Evolutionary conservation across 2,113 vertebrate species (phyloP), one percentile per base, ranked within the genome.

Genomic region (Hippocampus abdominalis): DNA sequence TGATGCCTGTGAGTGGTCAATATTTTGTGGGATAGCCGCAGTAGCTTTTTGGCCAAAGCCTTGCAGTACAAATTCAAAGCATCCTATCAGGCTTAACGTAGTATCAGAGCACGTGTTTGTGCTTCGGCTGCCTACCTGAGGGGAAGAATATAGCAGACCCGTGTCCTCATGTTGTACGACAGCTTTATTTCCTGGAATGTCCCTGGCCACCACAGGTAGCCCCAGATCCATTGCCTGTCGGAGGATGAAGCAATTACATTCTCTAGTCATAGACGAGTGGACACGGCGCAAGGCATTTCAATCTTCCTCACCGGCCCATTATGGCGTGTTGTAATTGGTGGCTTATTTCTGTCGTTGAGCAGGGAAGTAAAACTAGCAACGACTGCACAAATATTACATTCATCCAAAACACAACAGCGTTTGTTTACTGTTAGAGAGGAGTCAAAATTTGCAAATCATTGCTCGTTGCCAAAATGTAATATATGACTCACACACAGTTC

Each of bases 171-270:
- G 95, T 1, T 72, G 73, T 40, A 98, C 88, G 51, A 98, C 71
- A 0, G 94, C 94, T 18, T 93, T 89, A 1, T 98, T 98, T 49
- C 96, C 96, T 0, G 95, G 93, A 70, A 98, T 94, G 83, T 96
- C 84, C 81, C 95, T 93, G 16, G 93, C 96, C 84, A 98, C 74
- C 68, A 98, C 95, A 0, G 94, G 96, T 0, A 94, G 71, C 0
- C 84, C 85, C 59, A 98, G 89, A 81, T 96, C 92, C 96, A 98
- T 98, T n/a, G 96, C 96, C 96, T 98, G 64, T 61, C 63, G 67
- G 46, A 68, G 60, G 29, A 74, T 25, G 76, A n/a, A 80, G 56
- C 27, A 70, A 49, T 51, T 11, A 27, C 48, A 71, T 54, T 54
- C 8, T 23, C 2, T n/a, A 1, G 21, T 23, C n/a, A 12, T n/a